Percentiles rank a stretch among this genome's conserved stretches.
Conservation (phyloP, 2,113 vertebrate species). For the Ginglymostoma cirratum region DNA sequence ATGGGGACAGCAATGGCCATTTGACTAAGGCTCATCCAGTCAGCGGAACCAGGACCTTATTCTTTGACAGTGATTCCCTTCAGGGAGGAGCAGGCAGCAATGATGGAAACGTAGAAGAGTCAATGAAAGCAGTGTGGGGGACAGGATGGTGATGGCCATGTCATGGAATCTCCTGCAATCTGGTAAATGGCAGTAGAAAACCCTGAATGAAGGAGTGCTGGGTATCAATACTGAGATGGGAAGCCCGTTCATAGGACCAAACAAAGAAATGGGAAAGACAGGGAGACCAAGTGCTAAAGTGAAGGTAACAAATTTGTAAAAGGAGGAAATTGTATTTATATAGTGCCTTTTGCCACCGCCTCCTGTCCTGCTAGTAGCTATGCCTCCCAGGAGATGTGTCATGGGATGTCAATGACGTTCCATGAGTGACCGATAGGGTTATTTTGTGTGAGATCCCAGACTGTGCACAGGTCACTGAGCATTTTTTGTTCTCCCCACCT, state of each 20-base stretch:
- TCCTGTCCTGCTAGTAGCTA: no score
- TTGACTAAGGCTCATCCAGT: neutral
- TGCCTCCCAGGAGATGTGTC: no score
- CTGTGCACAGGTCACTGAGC: no score
- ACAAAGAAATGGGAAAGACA: neutral
- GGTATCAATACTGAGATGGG: neutral
- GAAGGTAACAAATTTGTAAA: neutral
- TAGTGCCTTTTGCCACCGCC: no score
- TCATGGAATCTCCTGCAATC: neutral
- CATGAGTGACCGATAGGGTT: no score
- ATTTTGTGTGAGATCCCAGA: no score
- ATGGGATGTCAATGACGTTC: no score
- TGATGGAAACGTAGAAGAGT: neutral
- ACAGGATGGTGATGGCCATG: neutral
- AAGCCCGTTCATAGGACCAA: neutral
- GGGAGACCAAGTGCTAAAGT: neutral
- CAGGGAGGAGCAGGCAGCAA: neutral
- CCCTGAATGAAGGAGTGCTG: neutral
- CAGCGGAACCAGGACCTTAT: neutral
- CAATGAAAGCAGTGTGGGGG: neutral
- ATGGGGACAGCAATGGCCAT: neutral
- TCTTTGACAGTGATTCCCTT: neutral
- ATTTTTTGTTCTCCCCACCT: no score
- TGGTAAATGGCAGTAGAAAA: neutral
- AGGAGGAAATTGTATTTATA: no score